Conservation (phyloP, 1,140 invertebrate species). For the Araneus ventricosus region DNA sequence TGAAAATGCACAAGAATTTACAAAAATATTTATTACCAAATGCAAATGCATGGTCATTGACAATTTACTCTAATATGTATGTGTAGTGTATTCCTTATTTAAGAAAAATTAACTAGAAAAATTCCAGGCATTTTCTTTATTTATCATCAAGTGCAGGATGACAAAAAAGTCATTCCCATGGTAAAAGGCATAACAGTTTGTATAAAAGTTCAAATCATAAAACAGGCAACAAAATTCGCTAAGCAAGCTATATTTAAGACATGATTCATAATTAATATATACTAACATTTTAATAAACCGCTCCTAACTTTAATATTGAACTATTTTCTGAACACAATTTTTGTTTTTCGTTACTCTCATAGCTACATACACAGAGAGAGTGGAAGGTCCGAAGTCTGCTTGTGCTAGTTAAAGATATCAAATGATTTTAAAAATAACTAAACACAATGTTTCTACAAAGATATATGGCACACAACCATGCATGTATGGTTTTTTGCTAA, state of each 20-base stretch:
- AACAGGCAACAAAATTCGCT: conserved; percentile 18
- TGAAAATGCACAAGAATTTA: too few species aligned
- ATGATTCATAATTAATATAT: too few species aligned
- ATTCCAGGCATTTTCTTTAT: conserved; percentile 18
- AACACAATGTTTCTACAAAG: background rate
- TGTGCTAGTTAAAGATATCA: background rate
- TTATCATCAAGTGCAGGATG: too few species aligned
- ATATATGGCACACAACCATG: background rate
- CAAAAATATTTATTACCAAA: too few species aligned
- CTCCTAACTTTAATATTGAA: background rate
- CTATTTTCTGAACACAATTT: too few species aligned
- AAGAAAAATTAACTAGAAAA: conserved; percentile 9
- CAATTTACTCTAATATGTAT: too few species aligned
- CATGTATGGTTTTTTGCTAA: background rate
- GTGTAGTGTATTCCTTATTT: too few species aligned
- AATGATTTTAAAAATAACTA: background rate
- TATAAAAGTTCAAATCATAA: conserved; percentile 39
- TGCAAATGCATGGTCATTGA: too few species aligned
- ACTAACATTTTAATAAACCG: background rate
- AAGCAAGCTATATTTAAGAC: conserved; percentile 14
- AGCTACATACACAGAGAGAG: background rate
- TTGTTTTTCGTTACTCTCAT: too few species aligned
- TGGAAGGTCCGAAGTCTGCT: background rate
- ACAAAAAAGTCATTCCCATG: too few species aligned
- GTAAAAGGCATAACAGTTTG: conserved; percentile 35